A percentile compares a stretch with the other conserved stretches of the same genome.
Evolutionary conservation across 2,888 invertebrate genomes (phyloP).

Genomic region (Polyploca ridens): DNA sequence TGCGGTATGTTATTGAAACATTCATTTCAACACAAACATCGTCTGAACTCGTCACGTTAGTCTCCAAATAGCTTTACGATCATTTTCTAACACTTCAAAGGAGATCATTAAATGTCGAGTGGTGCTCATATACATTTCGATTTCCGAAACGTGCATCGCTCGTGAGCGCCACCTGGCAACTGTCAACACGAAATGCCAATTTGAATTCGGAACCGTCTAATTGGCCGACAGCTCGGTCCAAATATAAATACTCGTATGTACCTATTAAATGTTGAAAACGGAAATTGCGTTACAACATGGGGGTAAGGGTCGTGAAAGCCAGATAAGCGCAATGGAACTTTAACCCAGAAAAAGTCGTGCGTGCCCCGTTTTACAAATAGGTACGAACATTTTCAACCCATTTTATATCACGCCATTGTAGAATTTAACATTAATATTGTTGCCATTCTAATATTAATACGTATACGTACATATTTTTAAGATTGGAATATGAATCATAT

Average conservation of each 20-base stretch:
- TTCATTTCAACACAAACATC: slow-evolving; percentile 47
- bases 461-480: not conserved
- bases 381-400: not conserved
- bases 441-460: not conserved
- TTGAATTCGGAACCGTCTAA: slow-evolving; percentile 66
- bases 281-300: slow-evolving; percentile 45
- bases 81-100: slow-evolving; percentile 79
- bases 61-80: slow-evolving; percentile 69
- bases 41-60: slow-evolving; percentile 48
- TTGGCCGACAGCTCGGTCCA: slow-evolving; percentile 70
- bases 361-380: not conserved
- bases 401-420: not conserved
- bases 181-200: slow-evolving; percentile 77
- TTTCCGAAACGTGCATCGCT: slow-evolving; percentile 52
- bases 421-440: not conserved
- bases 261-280: slow-evolving; percentile 50
- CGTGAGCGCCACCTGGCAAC: slow-evolving; percentile 68
- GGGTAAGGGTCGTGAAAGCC: not conserved
- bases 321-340: not conserved
- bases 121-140: slow-evolving; percentile 62
- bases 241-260: slow-evolving; percentile 56
- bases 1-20: slow-evolving; percentile 65
- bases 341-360: not conserved
- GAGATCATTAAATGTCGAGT: slow-evolving; percentile 69
- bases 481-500: too few relatives aligned